phyloP scores from a whole-genome alignment of 2,888 invertebrate genomes.

The Stenichneumon culpator region DNA sequence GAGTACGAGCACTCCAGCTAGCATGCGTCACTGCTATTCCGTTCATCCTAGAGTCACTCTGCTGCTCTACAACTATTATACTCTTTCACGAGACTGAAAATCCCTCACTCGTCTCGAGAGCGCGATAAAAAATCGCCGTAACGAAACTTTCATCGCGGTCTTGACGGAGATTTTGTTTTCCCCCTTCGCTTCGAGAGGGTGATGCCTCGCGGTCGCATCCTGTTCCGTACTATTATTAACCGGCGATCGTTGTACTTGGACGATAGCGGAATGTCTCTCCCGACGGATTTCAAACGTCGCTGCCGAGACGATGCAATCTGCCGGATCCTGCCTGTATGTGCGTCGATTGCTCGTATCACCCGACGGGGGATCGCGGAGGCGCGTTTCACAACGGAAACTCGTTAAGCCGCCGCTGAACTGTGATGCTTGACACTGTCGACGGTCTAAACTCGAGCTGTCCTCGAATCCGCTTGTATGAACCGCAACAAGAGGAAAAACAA shows the following conservation, averaged over 20 bases:
- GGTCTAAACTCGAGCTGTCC: constrained; percentile 20
- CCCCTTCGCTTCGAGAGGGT: background rate
- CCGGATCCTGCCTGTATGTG: too few relatives aligned
- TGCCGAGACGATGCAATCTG: too few relatives aligned
- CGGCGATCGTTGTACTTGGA: too few relatives aligned
- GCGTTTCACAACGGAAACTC: background rate
- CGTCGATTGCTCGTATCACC: too few relatives aligned
- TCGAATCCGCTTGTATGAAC: constrained; percentile 44
- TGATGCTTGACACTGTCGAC: constrained; percentile 16
- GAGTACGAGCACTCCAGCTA: background rate
- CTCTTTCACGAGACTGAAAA: background rate
- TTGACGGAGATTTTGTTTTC: background rate
- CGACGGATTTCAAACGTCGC: too few relatives aligned
- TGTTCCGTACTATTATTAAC: too few relatives aligned
- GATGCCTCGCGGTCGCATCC: background rate
- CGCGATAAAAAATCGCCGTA: too few relatives aligned
- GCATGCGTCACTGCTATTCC: background rate
- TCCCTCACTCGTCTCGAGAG: background rate
- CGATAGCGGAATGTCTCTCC: too few relatives aligned
- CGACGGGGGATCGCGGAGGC: too few relatives aligned
- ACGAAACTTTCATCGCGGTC: background rate
- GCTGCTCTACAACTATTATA: background rate
- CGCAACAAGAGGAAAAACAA: constrained; percentile 46
- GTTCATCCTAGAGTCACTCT: background rate
- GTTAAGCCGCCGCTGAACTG: background rate